phyloP scores from a whole-genome alignment of 2,888 invertebrate genomes.

The Carabus problematicus region DNA sequence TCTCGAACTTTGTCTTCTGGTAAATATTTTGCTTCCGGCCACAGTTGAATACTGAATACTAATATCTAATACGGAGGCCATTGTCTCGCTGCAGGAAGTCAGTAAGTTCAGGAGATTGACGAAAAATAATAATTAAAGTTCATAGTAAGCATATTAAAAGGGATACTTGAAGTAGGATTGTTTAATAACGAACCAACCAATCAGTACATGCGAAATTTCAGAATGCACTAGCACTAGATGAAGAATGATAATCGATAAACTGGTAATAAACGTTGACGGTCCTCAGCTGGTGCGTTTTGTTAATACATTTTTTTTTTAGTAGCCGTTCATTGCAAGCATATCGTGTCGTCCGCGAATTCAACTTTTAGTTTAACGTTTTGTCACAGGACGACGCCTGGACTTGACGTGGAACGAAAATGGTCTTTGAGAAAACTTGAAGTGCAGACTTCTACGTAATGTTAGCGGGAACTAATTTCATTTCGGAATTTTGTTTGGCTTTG shows the following conservation, averaged over 20 bases:
- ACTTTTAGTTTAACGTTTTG: conserved; percentile 1
- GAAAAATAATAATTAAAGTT: too few species aligned
- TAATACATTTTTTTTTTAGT: conserved; percentile 3
- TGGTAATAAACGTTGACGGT: conserved; percentile 1
- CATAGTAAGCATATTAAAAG: too few species aligned
- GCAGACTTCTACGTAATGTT: conserved; percentile 31
- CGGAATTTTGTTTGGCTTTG: conserved; percentile 35
- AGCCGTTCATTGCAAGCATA: conserved; percentile 2
- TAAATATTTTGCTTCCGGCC: too few species aligned
- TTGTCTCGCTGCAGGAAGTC: too few species aligned
- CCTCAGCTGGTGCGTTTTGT: conserved; percentile 15
- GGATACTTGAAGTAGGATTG: neutral
- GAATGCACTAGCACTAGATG: neutral
- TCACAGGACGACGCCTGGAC: conserved; percentile 28
- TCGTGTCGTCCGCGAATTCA: neutral
- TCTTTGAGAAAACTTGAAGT: neutral
- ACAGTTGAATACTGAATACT: too few species aligned
- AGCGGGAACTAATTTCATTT: conserved; percentile 38
- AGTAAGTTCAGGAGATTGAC: too few species aligned
- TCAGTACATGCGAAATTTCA: conserved; percentile 3
- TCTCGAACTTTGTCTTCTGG: too few species aligned
- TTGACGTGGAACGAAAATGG: conserved; percentile 27
- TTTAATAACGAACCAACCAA: neutral
- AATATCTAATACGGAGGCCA: too few species aligned
- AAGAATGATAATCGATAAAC: conserved; percentile 9